A percentile compares a stretch with the other conserved stretches of the same genome.
Conservation (phyloP, 1,140 invertebrate species). For the Drosophila nasuta region DNA sequence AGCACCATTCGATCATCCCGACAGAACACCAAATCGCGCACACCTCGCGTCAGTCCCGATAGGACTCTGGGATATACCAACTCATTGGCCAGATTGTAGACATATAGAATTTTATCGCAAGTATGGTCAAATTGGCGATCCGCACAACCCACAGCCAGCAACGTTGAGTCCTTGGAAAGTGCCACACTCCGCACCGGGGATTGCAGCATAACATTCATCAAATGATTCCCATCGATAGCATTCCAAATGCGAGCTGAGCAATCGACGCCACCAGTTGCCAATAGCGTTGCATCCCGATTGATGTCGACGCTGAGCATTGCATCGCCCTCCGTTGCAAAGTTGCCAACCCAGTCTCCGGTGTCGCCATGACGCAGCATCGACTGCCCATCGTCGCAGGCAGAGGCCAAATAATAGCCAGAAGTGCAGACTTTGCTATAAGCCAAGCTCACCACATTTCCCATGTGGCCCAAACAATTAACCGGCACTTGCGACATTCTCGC, state of each 20-base stretch:
- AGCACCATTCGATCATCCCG: constrained; percentile 91
- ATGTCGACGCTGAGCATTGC: constrained; percentile 98
- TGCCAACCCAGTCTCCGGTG: constrained; percentile 98
- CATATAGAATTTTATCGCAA: constrained; percentile 92
- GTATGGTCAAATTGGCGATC: constrained; percentile 17
- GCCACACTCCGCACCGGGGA: constrained; percentile 98
- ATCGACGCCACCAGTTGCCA: constrained; percentile 97
- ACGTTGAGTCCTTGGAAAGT: constrained; percentile 85
- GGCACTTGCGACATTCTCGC: constrained; percentile 19
- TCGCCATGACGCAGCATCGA: constrained; percentile 98
- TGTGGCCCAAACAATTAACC: constrained; percentile 97
- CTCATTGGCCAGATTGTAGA: constrained; percentile 93
- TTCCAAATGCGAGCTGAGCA: constrained; percentile 98
- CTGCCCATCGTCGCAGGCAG: constrained; percentile 98
- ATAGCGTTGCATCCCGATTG: constrained; percentile 93
- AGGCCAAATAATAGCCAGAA: constrained; percentile 92
- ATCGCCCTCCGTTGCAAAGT: constrained; percentile 96
- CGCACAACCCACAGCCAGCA: constrained; percentile 35
- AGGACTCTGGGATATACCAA: constrained; percentile 86
- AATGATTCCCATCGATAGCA: constrained; percentile 93
- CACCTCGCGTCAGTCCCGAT: constrained; percentile 18
- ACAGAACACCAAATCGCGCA: constrained; percentile 87
- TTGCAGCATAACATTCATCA: constrained; percentile 94
- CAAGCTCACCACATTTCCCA: constrained; percentile 96
- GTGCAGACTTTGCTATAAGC: constrained; percentile 96